These are phyloP conservation scores for Ochotona princeps DNA, from an alignment of 2,113 vertebrate species.

Conservation along the genomic window DNA sequence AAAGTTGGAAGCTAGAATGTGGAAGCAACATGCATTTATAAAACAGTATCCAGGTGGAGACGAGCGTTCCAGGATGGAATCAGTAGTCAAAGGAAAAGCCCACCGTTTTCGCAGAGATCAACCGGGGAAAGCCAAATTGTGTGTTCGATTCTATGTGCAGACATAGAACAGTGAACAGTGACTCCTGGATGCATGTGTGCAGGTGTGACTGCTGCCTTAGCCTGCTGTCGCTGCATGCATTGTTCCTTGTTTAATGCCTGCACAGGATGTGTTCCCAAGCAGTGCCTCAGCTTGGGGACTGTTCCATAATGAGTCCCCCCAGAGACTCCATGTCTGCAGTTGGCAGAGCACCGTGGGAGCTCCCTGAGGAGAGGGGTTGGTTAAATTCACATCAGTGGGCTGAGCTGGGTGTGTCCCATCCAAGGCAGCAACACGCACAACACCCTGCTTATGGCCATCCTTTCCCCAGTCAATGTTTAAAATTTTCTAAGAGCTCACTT, in stretches of 20 bases:
- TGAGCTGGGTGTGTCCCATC: neutral
- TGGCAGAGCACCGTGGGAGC: neutral
- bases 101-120: neutral
- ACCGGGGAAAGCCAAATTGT: neutral
- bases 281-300: neutral
- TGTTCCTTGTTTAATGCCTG: neutral
- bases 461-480: neutral
- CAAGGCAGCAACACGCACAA: neutral
- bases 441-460: neutral
- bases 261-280: neutral
- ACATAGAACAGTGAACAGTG: neutral
- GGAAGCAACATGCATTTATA: neutral
- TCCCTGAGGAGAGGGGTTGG: neutral
- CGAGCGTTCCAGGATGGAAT: neutral
- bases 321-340: neutral
- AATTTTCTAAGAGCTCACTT: neutral
- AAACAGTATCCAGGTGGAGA: neutral
- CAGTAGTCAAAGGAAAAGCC: neutral
- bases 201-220: neutral
- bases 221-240: neutral
- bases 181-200: neutral
- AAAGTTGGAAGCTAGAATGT: neutral
- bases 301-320: neutral
- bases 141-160: accelerated
- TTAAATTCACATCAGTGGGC: neutral